Base-by-base conservation (phyloP, 2,113 vertebrate species). In the Cinclus mexicanus region DNA sequence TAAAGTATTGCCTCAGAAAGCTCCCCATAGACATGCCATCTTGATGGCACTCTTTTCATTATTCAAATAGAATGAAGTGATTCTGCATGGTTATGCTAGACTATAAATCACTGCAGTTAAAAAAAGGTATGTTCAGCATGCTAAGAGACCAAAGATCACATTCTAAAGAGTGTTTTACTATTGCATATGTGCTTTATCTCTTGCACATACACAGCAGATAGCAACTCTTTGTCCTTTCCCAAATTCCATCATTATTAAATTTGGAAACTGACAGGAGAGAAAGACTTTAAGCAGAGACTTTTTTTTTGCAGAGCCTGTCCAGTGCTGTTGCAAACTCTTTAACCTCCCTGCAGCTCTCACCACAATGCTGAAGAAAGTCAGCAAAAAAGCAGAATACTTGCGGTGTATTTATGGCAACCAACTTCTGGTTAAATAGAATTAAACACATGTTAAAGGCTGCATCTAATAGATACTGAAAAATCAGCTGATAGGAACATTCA, bases 61-160 rank as follows among this genome's bases (percentile, higher is more conserved):
- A 97, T 97, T 96, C 95, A 96, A 95, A 92, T 95, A 97, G 95
- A 97, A 97, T 96, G 88, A 96, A 97, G 94, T 91, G 94, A 97
- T 96, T 97, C 95, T 91, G 91, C 93, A 67, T 87, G 79, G 94
- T 87, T 93, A 89, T 96, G 85, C 88, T 86, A 75, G 94, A 71
- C 92, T 81, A 97, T 96, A 97, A 97, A 97, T 97, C 95, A 96
- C 74, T 53, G 67, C 75, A 77, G 75, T 68, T 83, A 86, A 86
- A 91, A 90, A 89, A 89, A 96, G 77, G 70, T 77, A 83, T 44
- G 76, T 93, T 94, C 91, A 84, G 93, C 94, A 96, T 95, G 94
- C 93, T 97, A 96, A 97, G 78, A 87, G 82, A 90, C 12, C 77
- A 81, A 90, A 93, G 90, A 97, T 91, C 94, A 93, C 64, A 79